Evolutionary conservation across 2,113 vertebrate species (phyloP).

Genomic region (Corynorhinus townsendii): DNA sequence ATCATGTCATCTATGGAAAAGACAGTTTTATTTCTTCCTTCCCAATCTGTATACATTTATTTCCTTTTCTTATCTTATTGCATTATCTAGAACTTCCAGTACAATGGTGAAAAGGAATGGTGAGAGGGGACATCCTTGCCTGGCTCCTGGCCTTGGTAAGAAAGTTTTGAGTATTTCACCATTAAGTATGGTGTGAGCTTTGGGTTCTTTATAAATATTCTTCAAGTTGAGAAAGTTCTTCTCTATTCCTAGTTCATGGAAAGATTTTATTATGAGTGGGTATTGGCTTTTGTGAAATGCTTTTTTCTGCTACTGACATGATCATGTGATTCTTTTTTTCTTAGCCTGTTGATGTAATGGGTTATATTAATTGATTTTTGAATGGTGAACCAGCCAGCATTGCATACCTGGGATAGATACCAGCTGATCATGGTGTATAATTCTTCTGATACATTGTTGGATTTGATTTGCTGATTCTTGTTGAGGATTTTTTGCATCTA

Average conservation of each 20-base stretch:
- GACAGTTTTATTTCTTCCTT: neutral
- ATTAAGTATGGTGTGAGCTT: neutral
- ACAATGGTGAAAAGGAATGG: neutral
- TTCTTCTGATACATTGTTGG: neutral
- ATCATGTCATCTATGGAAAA: neutral
- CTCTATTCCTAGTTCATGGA: neutral
- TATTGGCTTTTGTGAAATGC: neutral
- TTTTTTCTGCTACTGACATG: neutral
- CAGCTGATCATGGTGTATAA: neutral
- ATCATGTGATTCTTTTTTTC: neutral
- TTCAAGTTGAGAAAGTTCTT: neutral
- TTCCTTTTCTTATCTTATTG: neutral
- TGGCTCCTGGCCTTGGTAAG: neutral
- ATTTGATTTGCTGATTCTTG: neutral
- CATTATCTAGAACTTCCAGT: neutral
- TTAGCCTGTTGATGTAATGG: neutral
- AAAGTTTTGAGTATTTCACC: neutral
- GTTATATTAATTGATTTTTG: neutral
- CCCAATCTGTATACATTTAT: neutral
- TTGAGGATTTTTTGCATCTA: neutral
- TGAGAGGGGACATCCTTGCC: neutral
- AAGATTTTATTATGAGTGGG: neutral
- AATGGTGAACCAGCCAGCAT: neutral
- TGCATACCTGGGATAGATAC: neutral
- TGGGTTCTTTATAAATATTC: neutral